These are phyloP conservation scores for Oreochromis aureus DNA, from an alignment of 2,113 vertebrate genomes.

Conservation along the genomic window DNA sequence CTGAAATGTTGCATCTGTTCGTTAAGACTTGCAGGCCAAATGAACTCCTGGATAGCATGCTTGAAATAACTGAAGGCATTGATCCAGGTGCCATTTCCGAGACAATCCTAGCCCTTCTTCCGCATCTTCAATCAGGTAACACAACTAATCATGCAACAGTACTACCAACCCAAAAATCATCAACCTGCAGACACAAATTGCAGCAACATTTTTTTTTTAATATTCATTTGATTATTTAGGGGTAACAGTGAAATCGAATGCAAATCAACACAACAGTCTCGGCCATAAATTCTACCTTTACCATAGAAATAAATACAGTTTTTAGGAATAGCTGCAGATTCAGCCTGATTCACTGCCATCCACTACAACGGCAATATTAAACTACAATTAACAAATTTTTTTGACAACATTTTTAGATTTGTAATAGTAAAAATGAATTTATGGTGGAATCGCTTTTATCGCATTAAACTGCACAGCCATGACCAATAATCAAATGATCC, in stretches of 20 bases:
- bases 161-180: background rate
- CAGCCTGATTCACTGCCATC: background rate
- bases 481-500: background rate
- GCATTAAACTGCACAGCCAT: background rate
- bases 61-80: conserved; percentile 80
- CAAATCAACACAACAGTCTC: background rate
- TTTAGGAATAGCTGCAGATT: background rate
- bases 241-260: background rate
- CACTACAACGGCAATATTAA: background rate
- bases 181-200: background rate
- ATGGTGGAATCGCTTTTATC: background rate
- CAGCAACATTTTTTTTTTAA: background rate
- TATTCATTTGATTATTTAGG: background rate
- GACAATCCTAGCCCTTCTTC: conserved; percentile 76
- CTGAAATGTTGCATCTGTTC: conserved; percentile 6
- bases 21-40: conserved; percentile 83
- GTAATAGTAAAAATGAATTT: background rate
- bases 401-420: background rate
- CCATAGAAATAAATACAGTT: background rate
- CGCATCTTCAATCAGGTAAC: conserved; percentile 85
- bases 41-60: conserved; percentile 79
- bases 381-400: background rate
- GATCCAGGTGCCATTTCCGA: conserved; percentile 77
- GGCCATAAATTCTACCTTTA: background rate
- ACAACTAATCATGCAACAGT: background rate